Percentiles rank a stretch among this genome's conserved stretches.
Conservation (phyloP, 2,888 invertebrate species). For the Auanema freiburgensis region DNA sequence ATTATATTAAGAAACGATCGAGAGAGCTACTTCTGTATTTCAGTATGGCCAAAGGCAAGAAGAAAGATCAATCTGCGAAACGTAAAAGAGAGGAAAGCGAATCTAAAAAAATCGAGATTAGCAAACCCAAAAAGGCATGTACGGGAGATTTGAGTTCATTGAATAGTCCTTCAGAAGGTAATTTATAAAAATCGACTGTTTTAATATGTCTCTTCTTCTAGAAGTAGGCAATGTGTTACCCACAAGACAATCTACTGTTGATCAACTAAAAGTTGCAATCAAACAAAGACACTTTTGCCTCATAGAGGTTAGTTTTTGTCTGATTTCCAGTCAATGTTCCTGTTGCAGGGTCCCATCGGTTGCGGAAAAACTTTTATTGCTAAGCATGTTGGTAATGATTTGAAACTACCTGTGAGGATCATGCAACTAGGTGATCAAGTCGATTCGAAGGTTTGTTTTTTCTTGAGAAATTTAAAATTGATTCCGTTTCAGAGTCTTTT, state of each 20-base stretch:
- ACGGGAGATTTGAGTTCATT: neutral
- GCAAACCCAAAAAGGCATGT: conserved; percentile 9
- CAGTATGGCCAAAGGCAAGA: conserved; percentile 12
- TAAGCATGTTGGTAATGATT: conserved; percentile 81
- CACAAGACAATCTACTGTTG: conserved; percentile 13
- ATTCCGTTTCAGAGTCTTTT: conserved; percentile 73
- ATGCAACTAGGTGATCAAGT: conserved; percentile 95
- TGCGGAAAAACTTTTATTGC: conserved; percentile 90
- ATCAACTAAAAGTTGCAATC: conserved; percentile 7
- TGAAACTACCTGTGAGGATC: conserved; percentile 76
- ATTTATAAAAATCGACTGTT: no score
- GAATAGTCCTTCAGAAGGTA: neutral
- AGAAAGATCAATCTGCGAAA: conserved; percentile 8
- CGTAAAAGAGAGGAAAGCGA: conserved; percentile 14
- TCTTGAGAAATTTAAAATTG: conserved; percentile 7
- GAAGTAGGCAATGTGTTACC: conserved; percentile 10
- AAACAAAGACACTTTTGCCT: conserved; percentile 13
- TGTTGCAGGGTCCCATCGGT: conserved; percentile 81
- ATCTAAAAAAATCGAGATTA: conserved; percentile 13
- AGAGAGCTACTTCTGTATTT: neutral
- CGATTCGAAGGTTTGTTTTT: conserved; percentile 78
- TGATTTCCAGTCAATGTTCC: conserved; percentile 66
- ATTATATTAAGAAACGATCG: no score
- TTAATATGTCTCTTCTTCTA: no score
- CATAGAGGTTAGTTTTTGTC: conserved; percentile 10